Percentiles rank a stretch among this genome's conserved stretches.
Evolutionary conservation across 2,888 invertebrate genomes (phyloP).

Genomic region (Melangyna quadrimaculata): DNA sequence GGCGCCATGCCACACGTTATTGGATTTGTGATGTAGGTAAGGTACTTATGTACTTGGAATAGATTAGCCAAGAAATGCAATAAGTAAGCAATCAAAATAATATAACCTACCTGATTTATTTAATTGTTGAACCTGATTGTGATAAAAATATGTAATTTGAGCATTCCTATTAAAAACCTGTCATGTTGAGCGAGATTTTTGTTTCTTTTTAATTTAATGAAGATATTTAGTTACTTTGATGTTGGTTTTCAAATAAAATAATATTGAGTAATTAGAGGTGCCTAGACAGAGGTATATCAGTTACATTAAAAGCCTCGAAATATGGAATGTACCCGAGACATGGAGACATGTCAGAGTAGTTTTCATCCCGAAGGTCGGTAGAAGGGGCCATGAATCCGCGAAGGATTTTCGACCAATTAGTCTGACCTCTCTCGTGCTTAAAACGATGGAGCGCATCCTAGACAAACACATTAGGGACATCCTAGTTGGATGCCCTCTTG

Average conservation of each 20-base stretch:
- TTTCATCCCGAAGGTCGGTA: too few relatives aligned
- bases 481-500: too few relatives aligned
- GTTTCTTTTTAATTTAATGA: neutral
- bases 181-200: neutral
- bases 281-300: neutral
- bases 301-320: neutral
- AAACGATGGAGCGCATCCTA: too few relatives aligned
- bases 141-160: neutral
- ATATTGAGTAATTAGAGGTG: neutral
- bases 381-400: too few relatives aligned
- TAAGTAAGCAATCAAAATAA: neutral
- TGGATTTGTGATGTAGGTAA: neutral
- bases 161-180: neutral
- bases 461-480: too few relatives aligned
- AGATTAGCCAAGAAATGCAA: neutral
- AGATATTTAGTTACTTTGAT: neutral
- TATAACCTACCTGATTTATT: neutral
- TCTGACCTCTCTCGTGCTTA: too few relatives aligned
- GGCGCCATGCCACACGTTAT: slow-evolving; percentile 5
- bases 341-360: too few relatives aligned
- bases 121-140: neutral
- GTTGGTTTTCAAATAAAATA: neutral
- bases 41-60: neutral
- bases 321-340: too few relatives aligned
- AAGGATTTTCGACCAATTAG: too few relatives aligned